Conservation (phyloP, 2,113 vertebrate genomes). For the Trematocara macrostoma region DNA sequence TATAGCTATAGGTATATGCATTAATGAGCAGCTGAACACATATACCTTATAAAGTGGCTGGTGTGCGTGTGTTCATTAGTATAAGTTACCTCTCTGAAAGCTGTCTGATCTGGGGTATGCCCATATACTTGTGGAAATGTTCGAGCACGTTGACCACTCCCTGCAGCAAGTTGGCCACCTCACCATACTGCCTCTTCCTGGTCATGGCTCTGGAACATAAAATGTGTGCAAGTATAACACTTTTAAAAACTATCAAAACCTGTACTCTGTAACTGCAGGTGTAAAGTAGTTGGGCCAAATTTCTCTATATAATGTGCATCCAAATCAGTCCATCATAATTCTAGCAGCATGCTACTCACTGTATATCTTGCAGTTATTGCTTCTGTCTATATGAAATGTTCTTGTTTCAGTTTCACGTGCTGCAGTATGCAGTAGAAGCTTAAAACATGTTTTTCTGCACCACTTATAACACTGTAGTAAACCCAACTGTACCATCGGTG, state of each 20-base stretch:
- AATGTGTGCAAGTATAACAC: neutral
- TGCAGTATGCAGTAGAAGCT: neutral
- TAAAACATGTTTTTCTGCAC: neutral
- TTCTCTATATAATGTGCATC: neutral
- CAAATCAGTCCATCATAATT: neutral
- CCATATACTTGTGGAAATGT: conserved; percentile 98
- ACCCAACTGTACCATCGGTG: neutral
- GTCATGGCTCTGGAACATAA: conserved; percentile 86
- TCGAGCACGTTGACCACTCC: conserved; percentile 96
- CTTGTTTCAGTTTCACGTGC: neutral
- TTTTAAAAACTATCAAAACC: neutral
- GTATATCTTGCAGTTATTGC: neutral
- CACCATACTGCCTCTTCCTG: conserved; percentile 92
- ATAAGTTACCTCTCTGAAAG: conserved; percentile 88
- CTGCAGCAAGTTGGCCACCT: conserved; percentile 96
- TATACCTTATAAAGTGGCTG: neutral
- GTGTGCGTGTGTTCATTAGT: neutral
- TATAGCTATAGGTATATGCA: neutral
- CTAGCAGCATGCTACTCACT: neutral
- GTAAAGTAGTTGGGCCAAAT: neutral
- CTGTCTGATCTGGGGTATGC: conserved; percentile 96
- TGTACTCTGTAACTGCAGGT: neutral
- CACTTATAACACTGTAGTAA: neutral
- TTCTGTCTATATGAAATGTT: neutral
- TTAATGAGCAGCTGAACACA: neutral